These are phyloP conservation scores for Drosophila subquinaria DNA, from an alignment of 2,888 invertebrate species.

Conservation along the genomic window DNA sequence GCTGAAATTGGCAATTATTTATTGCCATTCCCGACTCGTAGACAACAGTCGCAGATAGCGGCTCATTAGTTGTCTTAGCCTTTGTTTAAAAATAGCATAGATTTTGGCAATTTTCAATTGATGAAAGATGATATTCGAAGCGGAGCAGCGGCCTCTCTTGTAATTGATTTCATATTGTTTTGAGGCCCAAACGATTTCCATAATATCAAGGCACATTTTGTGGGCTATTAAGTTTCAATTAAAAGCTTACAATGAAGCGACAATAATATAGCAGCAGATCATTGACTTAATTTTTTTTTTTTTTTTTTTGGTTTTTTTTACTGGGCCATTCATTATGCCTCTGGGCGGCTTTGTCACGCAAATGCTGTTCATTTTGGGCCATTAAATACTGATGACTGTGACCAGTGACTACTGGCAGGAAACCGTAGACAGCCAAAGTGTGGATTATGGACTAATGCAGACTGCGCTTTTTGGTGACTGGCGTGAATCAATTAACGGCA, in stretches of 20 bases:
- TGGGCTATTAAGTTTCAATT: constrained; percentile 70
- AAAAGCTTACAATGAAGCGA: constrained; percentile 57
- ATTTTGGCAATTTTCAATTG: constrained; percentile 6
- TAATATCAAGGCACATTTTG: constrained; percentile 66
- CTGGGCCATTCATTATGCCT: constrained; percentile 50
- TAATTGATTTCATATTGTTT: constrained; percentile 50
- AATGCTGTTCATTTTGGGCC: constrained; percentile 50
- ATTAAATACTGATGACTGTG: constrained; percentile 40
- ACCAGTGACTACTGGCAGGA: constrained; percentile 40
- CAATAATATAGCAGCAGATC: constrained; percentile 35
- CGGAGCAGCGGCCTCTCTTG: constrained; percentile 27
- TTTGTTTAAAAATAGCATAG: constrained; percentile 46
- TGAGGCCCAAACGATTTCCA: constrained; percentile 54
- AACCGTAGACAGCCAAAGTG: constrained; percentile 18
- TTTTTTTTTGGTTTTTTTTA: constrained; percentile 2
- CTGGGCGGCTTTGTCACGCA: constrained; percentile 69
- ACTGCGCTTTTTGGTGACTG: constrained; percentile 27
- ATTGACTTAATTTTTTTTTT: constrained; percentile 34
- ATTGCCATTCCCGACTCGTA: constrained; percentile 54
- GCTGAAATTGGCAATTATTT: constrained; percentile 67
- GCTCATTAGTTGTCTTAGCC: constrained; percentile 41
- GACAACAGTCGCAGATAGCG: constrained; percentile 24
- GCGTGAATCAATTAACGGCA: constrained; percentile 73
- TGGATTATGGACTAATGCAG: constrained; percentile 7
- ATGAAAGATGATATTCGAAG: not conserved